Conservation (phyloP, 2,113 vertebrate species). For the Chunga burmeisteri region DNA sequence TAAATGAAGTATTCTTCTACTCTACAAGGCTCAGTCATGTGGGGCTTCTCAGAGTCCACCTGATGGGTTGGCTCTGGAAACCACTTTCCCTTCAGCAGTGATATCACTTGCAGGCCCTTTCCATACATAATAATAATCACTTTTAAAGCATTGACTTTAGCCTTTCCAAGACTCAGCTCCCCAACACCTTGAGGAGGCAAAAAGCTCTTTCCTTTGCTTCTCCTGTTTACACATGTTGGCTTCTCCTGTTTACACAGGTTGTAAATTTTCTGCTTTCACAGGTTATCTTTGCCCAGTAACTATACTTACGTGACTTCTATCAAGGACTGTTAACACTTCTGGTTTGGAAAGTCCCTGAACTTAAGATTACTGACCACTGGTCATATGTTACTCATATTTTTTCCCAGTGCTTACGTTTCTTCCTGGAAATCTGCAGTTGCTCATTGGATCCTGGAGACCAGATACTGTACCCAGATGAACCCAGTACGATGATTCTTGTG, state of each 20-base stretch:
- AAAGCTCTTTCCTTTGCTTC: not conserved
- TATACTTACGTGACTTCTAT: not conserved
- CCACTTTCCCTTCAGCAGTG: not conserved
- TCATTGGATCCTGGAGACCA: not conserved
- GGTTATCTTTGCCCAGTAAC: not conserved
- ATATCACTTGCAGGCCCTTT: not conserved
- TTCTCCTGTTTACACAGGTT: not conserved
- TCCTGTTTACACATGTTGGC: not conserved
- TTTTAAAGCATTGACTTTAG: not conserved
- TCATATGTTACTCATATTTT: not conserved
- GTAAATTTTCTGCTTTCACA: not conserved
- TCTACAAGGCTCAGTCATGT: not conserved
- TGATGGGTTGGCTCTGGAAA: not conserved
- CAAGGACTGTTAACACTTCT: not conserved
- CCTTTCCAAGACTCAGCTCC: not conserved
- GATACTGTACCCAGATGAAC: not conserved
- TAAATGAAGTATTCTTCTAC: not conserved
- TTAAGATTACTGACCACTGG: not conserved
- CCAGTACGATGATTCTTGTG: not conserved
- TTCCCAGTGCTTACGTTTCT: not conserved
- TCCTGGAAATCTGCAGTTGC: not conserved
- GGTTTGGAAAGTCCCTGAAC: not conserved
- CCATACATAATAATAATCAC: not conserved
- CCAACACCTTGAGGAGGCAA: fast-evolving
- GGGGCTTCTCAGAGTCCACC: not conserved